These are phyloP conservation scores for Choristoneura fumiferana DNA, from an alignment of 1,140 invertebrate genomes.

Conservation along the genomic window DNA sequence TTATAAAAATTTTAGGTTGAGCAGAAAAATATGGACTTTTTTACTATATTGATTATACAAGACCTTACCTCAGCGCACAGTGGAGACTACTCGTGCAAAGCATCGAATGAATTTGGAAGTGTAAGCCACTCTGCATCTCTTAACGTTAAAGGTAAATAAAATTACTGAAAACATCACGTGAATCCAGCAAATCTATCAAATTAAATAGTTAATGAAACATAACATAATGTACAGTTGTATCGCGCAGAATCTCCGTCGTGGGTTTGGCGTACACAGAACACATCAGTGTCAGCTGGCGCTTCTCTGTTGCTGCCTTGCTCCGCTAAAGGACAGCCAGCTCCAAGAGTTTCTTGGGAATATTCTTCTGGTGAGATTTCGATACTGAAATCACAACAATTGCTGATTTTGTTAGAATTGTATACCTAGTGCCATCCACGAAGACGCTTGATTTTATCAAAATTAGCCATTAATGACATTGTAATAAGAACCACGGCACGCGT, in stretches of 20 bases:
- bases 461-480: no score
- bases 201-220: constrained; percentile 32
- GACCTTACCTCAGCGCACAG: constrained; percentile 88
- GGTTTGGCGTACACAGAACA: constrained; percentile 71
- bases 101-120: constrained; percentile 85
- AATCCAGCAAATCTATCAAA: not conserved
- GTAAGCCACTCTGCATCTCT: constrained; percentile 85
- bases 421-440: no score
- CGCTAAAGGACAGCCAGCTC: constrained; percentile 64
- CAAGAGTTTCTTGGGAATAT: constrained; percentile 69
- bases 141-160: constrained; percentile 86
- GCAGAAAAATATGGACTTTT: constrained; percentile 75
- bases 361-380: constrained; percentile 49
- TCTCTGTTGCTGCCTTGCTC: constrained; percentile 65
- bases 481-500: no score
- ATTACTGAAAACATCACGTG: constrained; percentile 13
- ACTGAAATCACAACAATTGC: not conserved
- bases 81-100: constrained; percentile 88
- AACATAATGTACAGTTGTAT: constrained; percentile 67
- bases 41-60: constrained; percentile 85
- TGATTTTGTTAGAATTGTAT: no score
- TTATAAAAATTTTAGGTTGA: constrained; percentile 56
- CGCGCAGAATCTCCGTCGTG: constrained; percentile 62
- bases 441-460: no score
- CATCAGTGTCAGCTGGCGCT: constrained; percentile 65